These are phyloP conservation scores for Megaleporinus macrocephalus DNA, from an alignment of 2,113 vertebrate species.

Conservation along the genomic window DNA sequence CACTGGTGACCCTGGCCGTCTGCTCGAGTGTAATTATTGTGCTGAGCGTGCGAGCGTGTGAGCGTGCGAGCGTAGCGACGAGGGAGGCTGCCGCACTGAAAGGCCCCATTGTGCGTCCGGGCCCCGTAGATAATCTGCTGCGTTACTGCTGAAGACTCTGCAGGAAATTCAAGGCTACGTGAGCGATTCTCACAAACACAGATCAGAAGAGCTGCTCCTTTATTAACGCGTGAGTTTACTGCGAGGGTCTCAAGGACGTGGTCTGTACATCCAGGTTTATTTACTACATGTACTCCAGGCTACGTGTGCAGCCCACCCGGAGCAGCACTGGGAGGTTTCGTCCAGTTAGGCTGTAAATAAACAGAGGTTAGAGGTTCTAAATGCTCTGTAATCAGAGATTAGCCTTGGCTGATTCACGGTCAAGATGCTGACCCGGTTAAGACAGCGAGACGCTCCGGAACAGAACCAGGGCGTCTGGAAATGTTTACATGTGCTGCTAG, in stretches of 20 bases:
- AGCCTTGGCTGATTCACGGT: conserved; percentile 70
- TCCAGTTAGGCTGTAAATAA: conserved; percentile 51
- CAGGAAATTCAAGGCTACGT: conserved; percentile 51
- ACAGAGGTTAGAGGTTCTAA: conserved; percentile 67
- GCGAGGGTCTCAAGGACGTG: conserved; percentile 12
- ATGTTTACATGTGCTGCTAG: conserved; percentile 69
- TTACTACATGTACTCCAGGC: no score
- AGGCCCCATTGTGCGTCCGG: conserved; percentile 75
- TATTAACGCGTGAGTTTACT: neutral
- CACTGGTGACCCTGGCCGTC: conserved; percentile 72
- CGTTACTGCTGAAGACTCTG: conserved; percentile 46
- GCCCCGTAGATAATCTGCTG: conserved; percentile 69
- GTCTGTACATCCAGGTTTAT: neutral
- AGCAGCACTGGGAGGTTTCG: conserved; percentile 59
- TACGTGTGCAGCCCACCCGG: no score
- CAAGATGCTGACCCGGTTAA: conserved; percentile 68
- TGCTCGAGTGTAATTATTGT: conserved; percentile 78
- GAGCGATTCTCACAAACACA: conserved; percentile 39
- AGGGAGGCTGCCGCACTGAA: conserved; percentile 74
- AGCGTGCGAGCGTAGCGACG: conserved; percentile 63
- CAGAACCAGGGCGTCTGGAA: conserved; percentile 52
- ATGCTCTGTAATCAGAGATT: conserved; percentile 76
- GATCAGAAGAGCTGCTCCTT: conserved; percentile 31
- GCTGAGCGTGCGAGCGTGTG: conserved; percentile 61
- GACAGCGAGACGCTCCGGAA: conserved; percentile 11